Evolutionary conservation across 2,113 vertebrate genomes (phyloP).

Genomic region (Chlamydotis undulata): DNA sequence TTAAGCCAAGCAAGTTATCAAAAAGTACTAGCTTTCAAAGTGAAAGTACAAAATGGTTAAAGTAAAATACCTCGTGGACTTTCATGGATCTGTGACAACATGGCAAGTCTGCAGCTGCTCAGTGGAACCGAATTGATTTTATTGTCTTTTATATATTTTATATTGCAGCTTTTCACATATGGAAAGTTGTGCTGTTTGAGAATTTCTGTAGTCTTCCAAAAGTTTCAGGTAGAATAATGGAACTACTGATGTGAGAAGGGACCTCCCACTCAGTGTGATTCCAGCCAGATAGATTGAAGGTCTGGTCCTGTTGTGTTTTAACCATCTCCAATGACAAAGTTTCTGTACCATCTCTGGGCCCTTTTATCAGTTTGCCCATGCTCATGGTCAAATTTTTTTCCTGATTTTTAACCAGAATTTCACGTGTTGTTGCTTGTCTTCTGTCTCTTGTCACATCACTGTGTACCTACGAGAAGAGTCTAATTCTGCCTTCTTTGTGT

Average conservation of each 20-base stretch:
- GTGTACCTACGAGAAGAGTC: rapidly evolving
- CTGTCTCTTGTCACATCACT: neutral
- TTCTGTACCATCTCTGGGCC: neutral
- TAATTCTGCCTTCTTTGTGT: neutral
- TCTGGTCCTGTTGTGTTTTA: neutral
- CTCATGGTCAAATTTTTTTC: neutral
- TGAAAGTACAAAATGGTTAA: neutral
- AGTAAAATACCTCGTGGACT: neutral
- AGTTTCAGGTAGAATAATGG: neutral
- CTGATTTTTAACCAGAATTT: neutral
- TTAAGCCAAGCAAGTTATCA: neutral
- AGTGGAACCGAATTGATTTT: neutral
- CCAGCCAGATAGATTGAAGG: neutral
- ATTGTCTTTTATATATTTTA: neutral
- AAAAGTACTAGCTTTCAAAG: neutral
- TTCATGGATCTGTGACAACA: neutral
- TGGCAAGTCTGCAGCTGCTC: neutral
- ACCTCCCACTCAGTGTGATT: neutral
- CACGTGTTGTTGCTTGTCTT: neutral
- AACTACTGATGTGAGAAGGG: neutral
- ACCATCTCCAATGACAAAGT: neutral
- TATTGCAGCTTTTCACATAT: neutral
- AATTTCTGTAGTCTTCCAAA: neutral
- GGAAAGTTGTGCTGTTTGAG: neutral
- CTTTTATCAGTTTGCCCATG: neutral